Conservation (phyloP, 2,797 vertebrate species). For the Phalloptychus januarius region DNA sequence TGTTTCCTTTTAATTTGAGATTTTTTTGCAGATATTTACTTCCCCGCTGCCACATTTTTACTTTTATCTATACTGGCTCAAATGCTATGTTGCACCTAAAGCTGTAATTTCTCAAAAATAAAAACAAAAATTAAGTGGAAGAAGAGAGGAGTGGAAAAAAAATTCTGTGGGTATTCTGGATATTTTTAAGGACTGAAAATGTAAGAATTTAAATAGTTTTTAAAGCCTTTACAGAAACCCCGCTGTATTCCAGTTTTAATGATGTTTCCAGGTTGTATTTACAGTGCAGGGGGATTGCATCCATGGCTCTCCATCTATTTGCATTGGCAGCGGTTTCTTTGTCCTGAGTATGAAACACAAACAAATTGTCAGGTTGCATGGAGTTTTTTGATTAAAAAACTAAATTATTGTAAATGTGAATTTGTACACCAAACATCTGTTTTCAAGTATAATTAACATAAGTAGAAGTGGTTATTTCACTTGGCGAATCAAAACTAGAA, state of each 20-base stretch:
- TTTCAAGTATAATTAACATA: background rate
- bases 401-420: slow-evolving; percentile 11
- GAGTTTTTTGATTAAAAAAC: slow-evolving; percentile 37
- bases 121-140: too few relatives aligned
- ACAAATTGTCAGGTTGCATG: background rate
- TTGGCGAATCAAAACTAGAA: slow-evolving; percentile 37
- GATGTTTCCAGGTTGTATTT: slow-evolving; percentile 42
- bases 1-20: background rate
- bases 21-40: background rate
- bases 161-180: background rate
- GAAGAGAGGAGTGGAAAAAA: background rate
- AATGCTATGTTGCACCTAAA: background rate
- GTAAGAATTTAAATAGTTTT: background rate
- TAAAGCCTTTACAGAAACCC: background rate
- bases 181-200: background rate
- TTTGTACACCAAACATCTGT: slow-evolving; percentile 23
- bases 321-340: slow-evolving; percentile 92
- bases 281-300: slow-evolving; percentile 95
- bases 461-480: background rate
- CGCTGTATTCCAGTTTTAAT: background rate
- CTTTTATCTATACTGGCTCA: background rate
- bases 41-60: background rate
- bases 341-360: slow-evolving; percentile 77
- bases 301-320: slow-evolving; percentile 96
- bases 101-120: background rate